These are phyloP conservation scores for Ophion ellenae DNA, from an alignment of 2,888 invertebrate genomes.

Conservation along the genomic window DNA sequence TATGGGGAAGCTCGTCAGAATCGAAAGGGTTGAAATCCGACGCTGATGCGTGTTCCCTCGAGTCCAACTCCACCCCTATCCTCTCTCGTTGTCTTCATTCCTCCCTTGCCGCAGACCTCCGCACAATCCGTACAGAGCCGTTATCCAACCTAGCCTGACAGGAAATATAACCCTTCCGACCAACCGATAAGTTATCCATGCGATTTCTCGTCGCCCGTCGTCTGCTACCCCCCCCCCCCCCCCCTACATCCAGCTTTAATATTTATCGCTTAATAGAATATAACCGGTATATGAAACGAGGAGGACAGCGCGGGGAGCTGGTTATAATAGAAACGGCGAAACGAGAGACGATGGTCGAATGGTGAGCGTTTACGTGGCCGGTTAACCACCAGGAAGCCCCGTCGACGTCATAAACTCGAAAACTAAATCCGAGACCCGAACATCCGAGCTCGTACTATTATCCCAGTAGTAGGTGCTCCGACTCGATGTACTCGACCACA, in stretches of 20 bases:
- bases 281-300: constrained; percentile 68
- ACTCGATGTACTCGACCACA: constrained; percentile 40
- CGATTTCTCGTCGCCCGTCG: constrained; percentile 50
- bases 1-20: constrained; percentile 42
- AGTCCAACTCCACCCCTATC: constrained; percentile 45
- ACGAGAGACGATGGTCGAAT: constrained; percentile 68
- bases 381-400: constrained; percentile 78
- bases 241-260: constrained; percentile 74
- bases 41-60: constrained; percentile 61
- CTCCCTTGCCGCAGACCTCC: constrained; percentile 19
- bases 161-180: constrained; percentile 45
- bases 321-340: constrained; percentile 49
- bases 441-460: constrained; percentile 63
- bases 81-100: constrained; percentile 14
- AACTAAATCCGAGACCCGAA: constrained; percentile 80
- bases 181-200: constrained; percentile 63
- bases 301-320: neutral
- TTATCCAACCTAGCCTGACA: constrained; percentile 40
- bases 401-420: constrained; percentile 79
- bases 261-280: constrained; percentile 81
- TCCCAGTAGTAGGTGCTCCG: constrained; percentile 51
- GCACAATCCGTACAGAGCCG: constrained; percentile 30
- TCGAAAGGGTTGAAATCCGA: constrained; percentile 66
- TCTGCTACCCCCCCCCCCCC: neutral
- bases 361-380: constrained; percentile 77